phyloP scores from a whole-genome alignment of 2,113 vertebrate genomes.

The Condylura cristata region DNA sequence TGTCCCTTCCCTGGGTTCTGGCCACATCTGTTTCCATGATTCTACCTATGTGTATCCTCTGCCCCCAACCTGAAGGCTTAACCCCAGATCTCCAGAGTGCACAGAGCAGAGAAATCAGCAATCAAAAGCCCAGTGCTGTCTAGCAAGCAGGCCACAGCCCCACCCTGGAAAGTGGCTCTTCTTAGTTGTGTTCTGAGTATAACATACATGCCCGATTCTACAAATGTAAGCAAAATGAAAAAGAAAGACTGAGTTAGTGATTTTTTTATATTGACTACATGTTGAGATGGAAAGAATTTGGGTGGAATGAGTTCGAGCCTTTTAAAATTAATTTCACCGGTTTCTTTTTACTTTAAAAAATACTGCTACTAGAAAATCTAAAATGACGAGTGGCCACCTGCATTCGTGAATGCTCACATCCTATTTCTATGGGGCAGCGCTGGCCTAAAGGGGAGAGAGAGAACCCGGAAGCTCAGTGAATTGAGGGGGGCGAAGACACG shows the following conservation, averaged over 20 bases:
- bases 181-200: too few relatives aligned
- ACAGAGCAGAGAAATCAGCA: neutral
- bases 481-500: neutral
- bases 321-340: neutral
- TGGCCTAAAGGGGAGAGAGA: fast-evolving
- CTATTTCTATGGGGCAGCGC: neutral
- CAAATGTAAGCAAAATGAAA: neutral
- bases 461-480: neutral
- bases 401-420: neutral
- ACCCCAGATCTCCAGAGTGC: neutral
- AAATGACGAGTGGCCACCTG: neutral
- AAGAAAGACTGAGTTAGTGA: neutral
- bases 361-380: neutral
- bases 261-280: neutral
- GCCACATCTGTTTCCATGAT: neutral
- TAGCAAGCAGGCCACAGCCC: fast-evolving
- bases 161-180: neutral
- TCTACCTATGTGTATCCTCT: neutral
- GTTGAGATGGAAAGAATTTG: neutral
- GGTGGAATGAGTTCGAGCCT: neutral
- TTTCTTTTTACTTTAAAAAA: neutral
- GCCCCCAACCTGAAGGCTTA: neutral
- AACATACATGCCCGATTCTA: neutral
- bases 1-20: neutral
- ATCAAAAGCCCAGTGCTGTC: neutral